Evolutionary conservation across 2,113 vertebrate genomes (phyloP).

Genomic region (western clawed frog (Xenopus tropicalis)): DNA sequence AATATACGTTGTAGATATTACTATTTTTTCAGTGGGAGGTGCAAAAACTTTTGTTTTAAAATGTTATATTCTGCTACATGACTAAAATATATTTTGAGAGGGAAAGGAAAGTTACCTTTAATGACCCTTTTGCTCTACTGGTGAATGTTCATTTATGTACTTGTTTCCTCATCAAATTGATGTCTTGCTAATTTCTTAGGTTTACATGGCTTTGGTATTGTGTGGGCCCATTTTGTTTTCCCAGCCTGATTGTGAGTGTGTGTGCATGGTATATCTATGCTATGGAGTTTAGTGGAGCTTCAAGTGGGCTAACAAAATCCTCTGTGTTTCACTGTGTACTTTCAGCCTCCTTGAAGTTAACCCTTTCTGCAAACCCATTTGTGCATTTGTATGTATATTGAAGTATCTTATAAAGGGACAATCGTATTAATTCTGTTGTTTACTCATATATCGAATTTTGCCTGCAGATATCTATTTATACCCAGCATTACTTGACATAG

Average conservation of each 20-base stretch:
- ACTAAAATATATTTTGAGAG: too few species aligned
- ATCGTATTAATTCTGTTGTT: constrained; percentile 32
- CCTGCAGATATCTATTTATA: constrained; percentile 39
- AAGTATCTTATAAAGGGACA: constrained; percentile 38
- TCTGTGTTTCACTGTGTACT: not conserved
- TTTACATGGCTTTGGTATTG: not conserved
- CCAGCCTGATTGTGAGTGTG: not conserved
- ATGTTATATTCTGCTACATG: too few species aligned
- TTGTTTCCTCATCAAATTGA: too few species aligned
- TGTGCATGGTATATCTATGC: constrained; percentile 9
- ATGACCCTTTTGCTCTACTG: too few species aligned
- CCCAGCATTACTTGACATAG: constrained; percentile 41
- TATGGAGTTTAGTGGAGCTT: constrained; percentile 5
- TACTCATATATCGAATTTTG: constrained; percentile 23
- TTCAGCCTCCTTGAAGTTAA: not conserved
- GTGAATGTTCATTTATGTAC: too few species aligned
- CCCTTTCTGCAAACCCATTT: constrained; percentile 5
- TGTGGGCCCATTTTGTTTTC: not conserved
- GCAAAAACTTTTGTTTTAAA: too few species aligned
- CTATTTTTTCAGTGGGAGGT: too few species aligned
- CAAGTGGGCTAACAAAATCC: constrained; percentile 3
- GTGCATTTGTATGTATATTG: constrained; percentile 20
- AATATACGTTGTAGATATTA: too few species aligned
- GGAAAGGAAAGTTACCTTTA: too few species aligned
- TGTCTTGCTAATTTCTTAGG: too few species aligned